phyloP scores from a whole-genome alignment of 2,113 vertebrate genomes.

The Anarrhichthys ocellatus region DNA sequence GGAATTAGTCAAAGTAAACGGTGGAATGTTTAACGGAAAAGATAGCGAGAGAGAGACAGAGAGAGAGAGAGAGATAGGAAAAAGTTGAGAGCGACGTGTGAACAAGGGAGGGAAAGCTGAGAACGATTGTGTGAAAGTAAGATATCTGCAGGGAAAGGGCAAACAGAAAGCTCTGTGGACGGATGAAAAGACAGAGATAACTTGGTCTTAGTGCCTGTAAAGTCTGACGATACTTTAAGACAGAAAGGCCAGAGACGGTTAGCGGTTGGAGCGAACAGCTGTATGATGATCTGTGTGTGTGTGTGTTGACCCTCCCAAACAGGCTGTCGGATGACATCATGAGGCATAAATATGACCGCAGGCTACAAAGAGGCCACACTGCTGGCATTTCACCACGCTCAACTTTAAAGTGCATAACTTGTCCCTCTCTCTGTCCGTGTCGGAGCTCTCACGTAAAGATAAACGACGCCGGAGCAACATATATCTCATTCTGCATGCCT shows the following conservation, averaged over 20 bases:
- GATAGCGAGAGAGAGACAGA: background rate
- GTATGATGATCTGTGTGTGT: slow-evolving; percentile 59
- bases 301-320: slow-evolving; percentile 70
- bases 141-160: slow-evolving; percentile 35
- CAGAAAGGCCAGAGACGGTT: slow-evolving; percentile 37
- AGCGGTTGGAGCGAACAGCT: slow-evolving; percentile 61
- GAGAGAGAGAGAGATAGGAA: background rate
- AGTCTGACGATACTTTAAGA: slow-evolving; percentile 56
- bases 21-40: slow-evolving; percentile 16
- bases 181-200: slow-evolving; percentile 31
- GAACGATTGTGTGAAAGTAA: slow-evolving; percentile 58
- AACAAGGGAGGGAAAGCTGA: slow-evolving; percentile 58
- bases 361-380: slow-evolving; percentile 69
- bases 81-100: slow-evolving; percentile 25
- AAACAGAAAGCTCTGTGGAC: slow-evolving; percentile 28
- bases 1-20: slow-evolving; percentile 21
- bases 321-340: slow-evolving; percentile 79
- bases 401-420: slow-evolving; percentile 38
- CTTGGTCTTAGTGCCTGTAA: slow-evolving; percentile 36
- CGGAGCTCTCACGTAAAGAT: slow-evolving; percentile 31
- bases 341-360: slow-evolving; percentile 75
- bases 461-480: background rate
- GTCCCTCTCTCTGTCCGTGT: slow-evolving; percentile 18
- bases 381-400: slow-evolving; percentile 51
- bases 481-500: slow-evolving; percentile 56